Evolutionary conservation across 2,113 vertebrate species (phyloP).

Genomic region (Chrysemys picta): DNA sequence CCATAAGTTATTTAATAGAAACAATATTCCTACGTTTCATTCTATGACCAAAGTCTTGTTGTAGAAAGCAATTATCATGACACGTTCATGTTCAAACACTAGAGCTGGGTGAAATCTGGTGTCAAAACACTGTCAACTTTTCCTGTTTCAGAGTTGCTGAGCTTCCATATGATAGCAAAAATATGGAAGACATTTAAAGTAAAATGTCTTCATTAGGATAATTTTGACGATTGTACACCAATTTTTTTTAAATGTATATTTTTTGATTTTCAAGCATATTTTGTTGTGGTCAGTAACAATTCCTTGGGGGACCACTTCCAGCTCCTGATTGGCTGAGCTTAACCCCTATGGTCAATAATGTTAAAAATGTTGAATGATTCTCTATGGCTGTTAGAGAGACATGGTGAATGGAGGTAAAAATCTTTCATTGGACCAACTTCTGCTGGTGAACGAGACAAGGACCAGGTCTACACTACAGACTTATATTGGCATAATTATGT

Average conservation of each 20-base stretch:
- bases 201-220: conserved; percentile 18
- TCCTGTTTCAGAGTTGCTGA: conserved; percentile 1
- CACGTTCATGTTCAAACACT: background rate
- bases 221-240: background rate
- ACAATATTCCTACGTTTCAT: background rate
- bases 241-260: background rate
- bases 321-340: conserved; percentile 15
- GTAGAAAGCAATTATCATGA: conserved; percentile 1
- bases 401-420: background rate
- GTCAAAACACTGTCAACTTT: conserved; percentile 21
- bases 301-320: background rate
- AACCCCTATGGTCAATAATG: background rate
- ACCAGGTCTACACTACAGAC: background rate
- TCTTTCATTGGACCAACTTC: background rate
- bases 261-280: background rate
- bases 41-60: background rate
- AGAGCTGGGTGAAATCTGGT: conserved; percentile 5
- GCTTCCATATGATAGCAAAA: background rate
- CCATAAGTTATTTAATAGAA: conserved; percentile 18
- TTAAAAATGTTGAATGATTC: background rate
- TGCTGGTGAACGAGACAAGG: background rate
- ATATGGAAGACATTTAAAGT: background rate
- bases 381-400: background rate
- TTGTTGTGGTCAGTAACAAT: background rate
- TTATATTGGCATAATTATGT: background rate